Conservation (phyloP, 2,113 vertebrate genomes). For the Athene cunicularia region DNA sequence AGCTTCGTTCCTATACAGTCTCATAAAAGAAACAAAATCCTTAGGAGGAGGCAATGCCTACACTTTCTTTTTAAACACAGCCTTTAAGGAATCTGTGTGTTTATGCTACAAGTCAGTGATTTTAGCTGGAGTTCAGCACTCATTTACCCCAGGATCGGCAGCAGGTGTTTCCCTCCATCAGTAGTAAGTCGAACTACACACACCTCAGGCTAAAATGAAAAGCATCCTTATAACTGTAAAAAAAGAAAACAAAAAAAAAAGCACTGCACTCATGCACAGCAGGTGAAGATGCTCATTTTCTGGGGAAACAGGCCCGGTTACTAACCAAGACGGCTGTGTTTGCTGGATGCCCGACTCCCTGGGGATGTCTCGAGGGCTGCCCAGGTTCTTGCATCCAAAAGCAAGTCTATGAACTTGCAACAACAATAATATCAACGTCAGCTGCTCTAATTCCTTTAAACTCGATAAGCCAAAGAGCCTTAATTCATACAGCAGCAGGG, state of each 20-base stretch:
- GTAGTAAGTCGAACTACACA: background rate
- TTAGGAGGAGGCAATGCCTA: background rate
- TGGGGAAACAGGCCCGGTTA: background rate
- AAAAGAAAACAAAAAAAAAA: background rate
- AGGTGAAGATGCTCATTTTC: background rate
- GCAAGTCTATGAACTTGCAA: background rate
- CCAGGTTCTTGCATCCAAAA: background rate
- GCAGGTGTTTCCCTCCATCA: background rate
- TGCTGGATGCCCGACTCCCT: background rate
- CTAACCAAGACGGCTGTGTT: background rate
- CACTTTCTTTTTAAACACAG: background rate
- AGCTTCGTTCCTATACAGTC: background rate
- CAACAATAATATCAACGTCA: background rate
- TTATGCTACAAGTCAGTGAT: background rate
- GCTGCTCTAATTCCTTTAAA: conserved; percentile 40
- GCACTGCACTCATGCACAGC: background rate
- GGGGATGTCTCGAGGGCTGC: background rate
- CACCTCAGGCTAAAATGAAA: background rate
- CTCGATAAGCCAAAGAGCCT: conserved; percentile 13
- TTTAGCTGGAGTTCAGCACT: background rate
- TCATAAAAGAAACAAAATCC: conserved; percentile 1
- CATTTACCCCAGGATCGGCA: fast-evolving
- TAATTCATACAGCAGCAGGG: conserved; percentile 47
- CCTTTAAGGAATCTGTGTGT: background rate
- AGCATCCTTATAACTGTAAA: background rate